phyloP scores from a whole-genome alignment of 2,797 vertebrate species.

The Cichlasoma orientale region DNA sequence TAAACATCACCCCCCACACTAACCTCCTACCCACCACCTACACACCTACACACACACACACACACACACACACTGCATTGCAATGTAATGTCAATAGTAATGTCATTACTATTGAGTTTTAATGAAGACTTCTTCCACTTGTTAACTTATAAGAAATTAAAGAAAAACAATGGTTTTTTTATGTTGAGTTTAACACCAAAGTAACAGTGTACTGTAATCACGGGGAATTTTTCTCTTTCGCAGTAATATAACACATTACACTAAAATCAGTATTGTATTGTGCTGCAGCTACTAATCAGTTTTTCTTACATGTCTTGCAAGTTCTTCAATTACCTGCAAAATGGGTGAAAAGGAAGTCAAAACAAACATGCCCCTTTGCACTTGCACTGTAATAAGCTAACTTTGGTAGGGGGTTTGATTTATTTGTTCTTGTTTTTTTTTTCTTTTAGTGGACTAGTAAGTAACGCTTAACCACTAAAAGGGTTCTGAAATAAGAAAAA shows the following conservation, averaged over 20 bases:
- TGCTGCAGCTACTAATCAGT: no score
- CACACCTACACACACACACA: no score
- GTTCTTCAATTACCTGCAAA: not conserved
- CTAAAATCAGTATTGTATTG: not conserved
- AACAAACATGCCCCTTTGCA: not conserved
- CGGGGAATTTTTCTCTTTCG: not conserved
- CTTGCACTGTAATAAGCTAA: not conserved
- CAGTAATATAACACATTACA: not conserved
- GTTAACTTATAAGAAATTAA: not conserved
- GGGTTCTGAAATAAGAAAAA: not conserved
- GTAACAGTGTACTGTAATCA: not conserved
- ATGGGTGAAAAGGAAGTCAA: not conserved
- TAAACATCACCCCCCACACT: constrained; percentile 69
- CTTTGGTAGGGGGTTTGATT: not conserved
- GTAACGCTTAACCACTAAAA: not conserved
- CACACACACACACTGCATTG: no score
- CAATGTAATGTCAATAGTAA: no score
- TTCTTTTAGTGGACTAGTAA: not conserved
- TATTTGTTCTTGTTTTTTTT: not conserved
- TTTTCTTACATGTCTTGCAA: not conserved
- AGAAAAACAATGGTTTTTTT: not conserved
- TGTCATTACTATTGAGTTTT: not conserved
- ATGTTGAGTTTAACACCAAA: not conserved
- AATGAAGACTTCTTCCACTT: not conserved
- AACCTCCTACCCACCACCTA: not conserved